Evolutionary conservation across 1,140 invertebrate genomes (phyloP).

Genomic region (Drosophila parvula): DNA sequence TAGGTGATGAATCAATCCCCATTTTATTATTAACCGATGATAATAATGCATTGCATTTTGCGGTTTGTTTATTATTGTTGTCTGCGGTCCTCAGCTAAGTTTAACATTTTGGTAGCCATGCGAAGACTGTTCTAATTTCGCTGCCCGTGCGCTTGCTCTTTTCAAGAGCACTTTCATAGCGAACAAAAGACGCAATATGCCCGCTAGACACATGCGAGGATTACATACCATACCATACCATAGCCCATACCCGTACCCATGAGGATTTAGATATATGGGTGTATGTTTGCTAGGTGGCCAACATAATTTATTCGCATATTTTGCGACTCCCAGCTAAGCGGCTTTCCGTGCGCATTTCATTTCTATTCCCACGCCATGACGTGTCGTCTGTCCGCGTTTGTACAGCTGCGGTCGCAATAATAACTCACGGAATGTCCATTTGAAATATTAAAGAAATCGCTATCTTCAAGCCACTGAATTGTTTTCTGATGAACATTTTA

Average conservation of each 20-base stretch:
- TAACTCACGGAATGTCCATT: neutral
- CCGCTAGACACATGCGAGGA: slow-evolving; percentile 30
- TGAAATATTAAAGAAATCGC: too few species aligned
- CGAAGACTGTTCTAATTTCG: slow-evolving; percentile 33
- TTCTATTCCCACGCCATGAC: slow-evolving; percentile 29
- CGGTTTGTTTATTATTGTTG: slow-evolving; percentile 52
- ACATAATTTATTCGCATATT: slow-evolving; percentile 59
- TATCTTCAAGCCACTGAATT: too few species aligned
- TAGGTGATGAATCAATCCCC: slow-evolving; percentile 12
- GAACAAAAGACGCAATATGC: slow-evolving; percentile 45
- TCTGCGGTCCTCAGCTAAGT: slow-evolving; percentile 39
- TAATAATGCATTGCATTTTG: slow-evolving; percentile 20
- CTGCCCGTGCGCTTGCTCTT: slow-evolving; percentile 14
- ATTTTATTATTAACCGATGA: slow-evolving; percentile 29
- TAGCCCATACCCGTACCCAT: neutral
- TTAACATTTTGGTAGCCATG: slow-evolving; percentile 44
- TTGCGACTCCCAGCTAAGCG: slow-evolving; percentile 47
- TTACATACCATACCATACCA: slow-evolving; percentile 28
- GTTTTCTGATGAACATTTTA: too few species aligned
- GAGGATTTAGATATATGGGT: slow-evolving; percentile 2
- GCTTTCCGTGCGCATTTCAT: slow-evolving; percentile 46
- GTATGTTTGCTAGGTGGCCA: slow-evolving; percentile 32
- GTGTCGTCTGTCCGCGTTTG: neutral
- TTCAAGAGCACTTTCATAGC: slow-evolving; percentile 32
- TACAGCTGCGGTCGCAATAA: slow-evolving; percentile 20